These are phyloP conservation scores for Sitta europaea DNA, from an alignment of 2,113 vertebrate genomes.

Conservation along the genomic window DNA sequence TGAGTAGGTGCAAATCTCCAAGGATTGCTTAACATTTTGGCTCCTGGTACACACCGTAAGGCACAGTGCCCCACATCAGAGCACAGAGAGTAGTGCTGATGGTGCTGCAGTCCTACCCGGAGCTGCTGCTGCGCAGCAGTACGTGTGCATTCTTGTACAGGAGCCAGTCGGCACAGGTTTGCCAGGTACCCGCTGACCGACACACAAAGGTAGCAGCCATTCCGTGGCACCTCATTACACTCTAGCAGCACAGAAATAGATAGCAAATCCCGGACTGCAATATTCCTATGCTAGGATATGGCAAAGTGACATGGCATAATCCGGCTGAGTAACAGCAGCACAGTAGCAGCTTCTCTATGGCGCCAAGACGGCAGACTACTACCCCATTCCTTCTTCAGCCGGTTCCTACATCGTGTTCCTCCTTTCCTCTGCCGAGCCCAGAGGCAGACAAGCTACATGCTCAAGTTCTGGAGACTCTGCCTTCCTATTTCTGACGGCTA, in stretches of 20 bases:
- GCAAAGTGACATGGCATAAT: background rate
- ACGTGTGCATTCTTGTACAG: background rate
- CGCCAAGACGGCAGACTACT: background rate
- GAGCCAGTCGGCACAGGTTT: background rate
- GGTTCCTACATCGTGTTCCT: background rate
- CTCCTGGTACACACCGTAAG: rapidly evolving
- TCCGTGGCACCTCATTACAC: background rate
- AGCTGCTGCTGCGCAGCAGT: background rate
- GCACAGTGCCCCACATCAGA: background rate
- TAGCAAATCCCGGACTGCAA: background rate
- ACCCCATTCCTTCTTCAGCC: background rate
- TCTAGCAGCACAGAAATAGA: background rate
- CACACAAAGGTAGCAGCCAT: background rate
- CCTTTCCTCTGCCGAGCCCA: rapidly evolving
- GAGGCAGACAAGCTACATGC: rapidly evolving
- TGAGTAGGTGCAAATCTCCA: background rate
- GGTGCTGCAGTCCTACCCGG: background rate
- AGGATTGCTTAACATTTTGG: background rate
- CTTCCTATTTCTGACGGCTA: background rate
- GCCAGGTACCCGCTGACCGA: background rate
- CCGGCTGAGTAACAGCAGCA: background rate
- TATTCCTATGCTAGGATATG: background rate
- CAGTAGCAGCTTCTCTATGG: background rate
- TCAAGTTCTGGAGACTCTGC: background rate
- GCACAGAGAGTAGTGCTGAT: background rate